A percentile compares a stretch with the other conserved stretches of the same genome.
Evolutionary conservation across 2,113 vertebrate genomes (phyloP).

Genomic region (Alaudala cheleensis): DNA sequence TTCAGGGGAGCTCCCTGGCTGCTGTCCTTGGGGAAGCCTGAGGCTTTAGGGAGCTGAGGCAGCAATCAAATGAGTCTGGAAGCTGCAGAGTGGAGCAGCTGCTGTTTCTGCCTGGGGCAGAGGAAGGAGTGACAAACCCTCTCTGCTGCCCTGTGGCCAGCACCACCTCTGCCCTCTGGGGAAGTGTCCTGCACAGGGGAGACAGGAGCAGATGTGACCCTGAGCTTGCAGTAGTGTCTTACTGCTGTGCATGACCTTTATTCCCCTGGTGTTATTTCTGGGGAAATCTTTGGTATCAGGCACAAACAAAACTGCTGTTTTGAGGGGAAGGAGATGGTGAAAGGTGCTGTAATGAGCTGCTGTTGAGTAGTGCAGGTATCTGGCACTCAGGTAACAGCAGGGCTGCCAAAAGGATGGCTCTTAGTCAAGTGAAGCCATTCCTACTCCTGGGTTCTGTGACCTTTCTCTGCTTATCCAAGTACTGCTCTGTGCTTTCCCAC

Average conservation of each 20-base stretch:
- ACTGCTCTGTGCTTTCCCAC: neutral
- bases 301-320: neutral
- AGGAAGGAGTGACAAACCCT: neutral
- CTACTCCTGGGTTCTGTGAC: neutral
- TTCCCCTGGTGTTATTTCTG: neutral
- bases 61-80: neutral
- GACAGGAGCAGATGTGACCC: neutral
- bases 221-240: neutral
- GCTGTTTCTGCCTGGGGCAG: neutral
- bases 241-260: neutral
- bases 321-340: neutral
- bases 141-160: neutral
- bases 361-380: neutral
- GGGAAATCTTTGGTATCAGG: neutral
- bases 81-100: neutral
- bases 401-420: neutral
- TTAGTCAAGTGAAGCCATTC: neutral
- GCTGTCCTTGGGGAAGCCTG: neutral
- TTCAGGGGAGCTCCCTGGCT: neutral
- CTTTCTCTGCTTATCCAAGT: neutral
- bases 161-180: too few species aligned
- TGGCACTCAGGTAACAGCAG: neutral
- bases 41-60: neutral
- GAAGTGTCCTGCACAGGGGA: rapidly evolving
- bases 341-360: neutral